These are phyloP conservation scores for Ennomos fuscantarius DNA, from an alignment of 2,888 invertebrate genomes.

Conservation along the genomic window DNA sequence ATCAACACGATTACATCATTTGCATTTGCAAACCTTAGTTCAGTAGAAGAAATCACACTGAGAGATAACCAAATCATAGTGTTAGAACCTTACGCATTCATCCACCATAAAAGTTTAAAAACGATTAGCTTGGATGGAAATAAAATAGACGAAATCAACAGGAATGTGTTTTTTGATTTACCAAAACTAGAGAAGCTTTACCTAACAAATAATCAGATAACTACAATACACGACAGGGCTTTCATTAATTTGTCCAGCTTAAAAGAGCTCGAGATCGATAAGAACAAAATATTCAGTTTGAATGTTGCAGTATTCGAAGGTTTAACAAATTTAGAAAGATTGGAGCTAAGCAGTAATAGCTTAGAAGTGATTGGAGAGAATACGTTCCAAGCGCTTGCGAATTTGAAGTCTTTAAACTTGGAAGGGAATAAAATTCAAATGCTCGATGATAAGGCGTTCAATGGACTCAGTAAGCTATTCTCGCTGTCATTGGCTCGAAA, in stretches of 20 bases:
- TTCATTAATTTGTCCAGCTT: slow-evolving; percentile 89
- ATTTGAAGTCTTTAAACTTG: slow-evolving; percentile 64
- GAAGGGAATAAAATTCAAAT: slow-evolving; percentile 76
- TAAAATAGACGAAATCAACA: slow-evolving; percentile 88
- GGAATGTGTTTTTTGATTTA: slow-evolving; percentile 89
- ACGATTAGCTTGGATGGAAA: slow-evolving; percentile 89
- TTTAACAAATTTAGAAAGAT: slow-evolving; percentile 86
- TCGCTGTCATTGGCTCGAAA: slow-evolving; percentile 69
- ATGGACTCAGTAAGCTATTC: slow-evolving; percentile 61
- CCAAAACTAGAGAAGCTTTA: slow-evolving; percentile 89
- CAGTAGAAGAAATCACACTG: slow-evolving; percentile 87
- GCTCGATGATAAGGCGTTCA: slow-evolving; percentile 75
- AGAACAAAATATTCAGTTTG: slow-evolving; percentile 89
- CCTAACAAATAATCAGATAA: slow-evolving; percentile 93
- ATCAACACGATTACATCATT: slow-evolving; percentile 87
- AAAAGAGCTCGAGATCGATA: slow-evolving; percentile 91
- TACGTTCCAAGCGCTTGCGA: slow-evolving; percentile 84
- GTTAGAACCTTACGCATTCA: slow-evolving; percentile 87
- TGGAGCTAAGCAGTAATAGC: slow-evolving; percentile 89
- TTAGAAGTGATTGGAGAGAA: slow-evolving; percentile 91
- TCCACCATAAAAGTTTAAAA: slow-evolving; percentile 87
- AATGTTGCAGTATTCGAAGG: slow-evolving; percentile 92
- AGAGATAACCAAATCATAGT: slow-evolving; percentile 88
- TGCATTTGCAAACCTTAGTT: slow-evolving; percentile 89
- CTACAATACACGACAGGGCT: slow-evolving; percentile 93